Base-by-base conservation (phyloP, 2,888 invertebrate genomes). In the Dyspetes luteomarginatus region DNA sequence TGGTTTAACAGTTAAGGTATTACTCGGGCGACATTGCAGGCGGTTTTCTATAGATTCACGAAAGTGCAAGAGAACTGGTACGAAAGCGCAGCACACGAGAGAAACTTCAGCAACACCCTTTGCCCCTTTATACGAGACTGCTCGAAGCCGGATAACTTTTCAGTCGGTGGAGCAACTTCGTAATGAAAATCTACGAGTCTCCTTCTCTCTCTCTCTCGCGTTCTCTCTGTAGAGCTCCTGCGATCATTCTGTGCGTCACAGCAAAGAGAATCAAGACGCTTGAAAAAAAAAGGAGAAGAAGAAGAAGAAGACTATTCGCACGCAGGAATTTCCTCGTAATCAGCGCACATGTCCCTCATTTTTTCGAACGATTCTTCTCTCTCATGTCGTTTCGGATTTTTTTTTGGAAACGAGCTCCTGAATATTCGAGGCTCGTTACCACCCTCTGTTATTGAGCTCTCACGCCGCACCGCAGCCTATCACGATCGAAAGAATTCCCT, bases 151-250 rank as follows among this genome's bases (percentile, higher is more conserved):
- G 69, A 43, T 77, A 81, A 81, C 77, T 81, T 81, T 74, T 77
- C 77, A 68, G 73, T 77, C 81, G 58, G 77, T 58, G 69, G 73
- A 73, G 56, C 62, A 81, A 81, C 81, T 81, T 81, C 64, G 81
- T 81, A 81, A 81, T 81, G 81, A 81, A 81, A 81, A 81, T 81
- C 73, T 77, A 81, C 81, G 77, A 65, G 73, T 36, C 55, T 58
- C 58, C 65, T 74, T 43, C 28, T 58, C 45, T 52, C 50, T 72
- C 72, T 30, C 26, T 26, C 15, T 50, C 17, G 9, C 24, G 4
- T 52, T 12, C 52, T 19, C 55, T 4, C 19, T 9, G 24, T 3
- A 17, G n/a, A 15, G 12, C n/a, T 45, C 24, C 41, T 17, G 30
- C 65, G 26, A 30, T 17, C 43, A 9, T 43, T n/a, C n/a, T 26